These are phyloP conservation scores for Macrochelys suwanniensis DNA, from an alignment of 2,797 vertebrate species.

Conservation along the genomic window DNA sequence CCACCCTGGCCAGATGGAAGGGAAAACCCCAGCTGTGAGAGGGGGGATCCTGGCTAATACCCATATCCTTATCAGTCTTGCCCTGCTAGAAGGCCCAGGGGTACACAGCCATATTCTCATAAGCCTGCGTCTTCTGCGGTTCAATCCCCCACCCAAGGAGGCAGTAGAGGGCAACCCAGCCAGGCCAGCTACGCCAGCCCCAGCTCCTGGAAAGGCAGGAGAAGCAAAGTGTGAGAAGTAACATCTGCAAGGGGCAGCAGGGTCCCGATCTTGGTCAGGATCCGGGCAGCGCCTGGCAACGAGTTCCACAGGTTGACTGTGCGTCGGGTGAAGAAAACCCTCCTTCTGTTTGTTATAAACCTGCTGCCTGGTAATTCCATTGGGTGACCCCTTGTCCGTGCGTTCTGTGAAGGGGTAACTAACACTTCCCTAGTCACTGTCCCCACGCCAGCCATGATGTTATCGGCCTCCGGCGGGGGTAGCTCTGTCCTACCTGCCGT, in stretches of 20 bases:
- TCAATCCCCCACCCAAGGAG: too few species aligned
- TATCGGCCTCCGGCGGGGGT: too few species aligned
- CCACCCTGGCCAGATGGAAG: too few species aligned
- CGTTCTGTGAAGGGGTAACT: not conserved
- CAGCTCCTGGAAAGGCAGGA: not conserved
- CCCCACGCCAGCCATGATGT: not conserved
- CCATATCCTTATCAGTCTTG: not conserved
- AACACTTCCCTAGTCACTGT: not conserved
- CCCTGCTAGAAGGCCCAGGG: not conserved
- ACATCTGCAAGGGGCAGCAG: not conserved
- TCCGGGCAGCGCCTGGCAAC: too few species aligned
- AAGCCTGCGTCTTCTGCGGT: not conserved
- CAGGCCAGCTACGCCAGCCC: not conserved
- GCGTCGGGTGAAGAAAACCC: not conserved
- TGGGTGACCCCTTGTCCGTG: not conserved
- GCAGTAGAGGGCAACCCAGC: too few species aligned
- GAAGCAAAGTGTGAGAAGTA: not conserved
- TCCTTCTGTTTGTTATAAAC: not conserved
- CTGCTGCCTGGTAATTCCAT: not conserved
- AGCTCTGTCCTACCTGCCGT: conserved; percentile 50
- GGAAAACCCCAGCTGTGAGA: not conserved
- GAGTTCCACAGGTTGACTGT: not conserved
- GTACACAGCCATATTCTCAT: not conserved
- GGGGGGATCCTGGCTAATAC: too few species aligned
- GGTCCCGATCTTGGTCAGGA: too few species aligned